Conservation (phyloP, 1,140 invertebrate genomes). For the Carposina sasakii region DNA sequence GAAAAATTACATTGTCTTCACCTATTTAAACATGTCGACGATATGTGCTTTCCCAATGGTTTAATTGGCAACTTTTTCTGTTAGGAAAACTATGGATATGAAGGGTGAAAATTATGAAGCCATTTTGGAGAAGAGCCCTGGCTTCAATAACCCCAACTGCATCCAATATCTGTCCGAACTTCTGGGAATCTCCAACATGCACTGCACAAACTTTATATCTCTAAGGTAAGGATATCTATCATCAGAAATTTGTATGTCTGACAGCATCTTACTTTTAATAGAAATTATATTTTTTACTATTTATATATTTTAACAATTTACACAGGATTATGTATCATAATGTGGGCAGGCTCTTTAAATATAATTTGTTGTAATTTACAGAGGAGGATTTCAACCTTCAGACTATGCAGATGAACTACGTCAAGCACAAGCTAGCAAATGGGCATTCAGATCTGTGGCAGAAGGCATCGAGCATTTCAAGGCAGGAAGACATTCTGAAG, state of each 20-base stretch:
- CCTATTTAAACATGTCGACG: conserved; percentile 31
- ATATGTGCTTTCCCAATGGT: conserved; percentile 11
- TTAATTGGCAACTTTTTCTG: conserved; percentile 52
- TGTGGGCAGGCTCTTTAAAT: background rate
- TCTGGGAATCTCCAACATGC: conserved; percentile 80
- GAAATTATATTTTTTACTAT: conserved; percentile 17
- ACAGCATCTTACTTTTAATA: conserved; percentile 11
- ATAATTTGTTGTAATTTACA: conserved; percentile 55
- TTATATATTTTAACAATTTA: conserved; percentile 20
- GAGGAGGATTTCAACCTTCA: conserved; percentile 82
- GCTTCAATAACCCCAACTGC: conserved; percentile 93
- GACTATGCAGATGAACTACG: conserved; percentile 89
- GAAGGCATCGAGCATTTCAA: conserved; percentile 97
- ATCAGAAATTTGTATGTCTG: conserved; percentile 9
- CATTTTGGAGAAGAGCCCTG: conserved; percentile 86
- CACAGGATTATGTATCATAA: conserved; percentile 2
- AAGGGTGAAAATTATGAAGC: conserved; percentile 88
- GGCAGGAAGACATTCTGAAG: conserved; percentile 90
- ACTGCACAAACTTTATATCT: conserved; percentile 82
- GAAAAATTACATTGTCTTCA: conserved; percentile 38
- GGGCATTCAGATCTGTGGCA: conserved; percentile 92
- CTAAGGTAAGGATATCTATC: conserved; percentile 75
- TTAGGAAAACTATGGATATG: conserved; percentile 84
- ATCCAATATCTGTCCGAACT: conserved; percentile 83
- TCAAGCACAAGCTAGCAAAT: conserved; percentile 91